These are phyloP conservation scores for Pseudochirops cupreus DNA, from an alignment of 2,797 vertebrate genomes.

Conservation along the genomic window DNA sequence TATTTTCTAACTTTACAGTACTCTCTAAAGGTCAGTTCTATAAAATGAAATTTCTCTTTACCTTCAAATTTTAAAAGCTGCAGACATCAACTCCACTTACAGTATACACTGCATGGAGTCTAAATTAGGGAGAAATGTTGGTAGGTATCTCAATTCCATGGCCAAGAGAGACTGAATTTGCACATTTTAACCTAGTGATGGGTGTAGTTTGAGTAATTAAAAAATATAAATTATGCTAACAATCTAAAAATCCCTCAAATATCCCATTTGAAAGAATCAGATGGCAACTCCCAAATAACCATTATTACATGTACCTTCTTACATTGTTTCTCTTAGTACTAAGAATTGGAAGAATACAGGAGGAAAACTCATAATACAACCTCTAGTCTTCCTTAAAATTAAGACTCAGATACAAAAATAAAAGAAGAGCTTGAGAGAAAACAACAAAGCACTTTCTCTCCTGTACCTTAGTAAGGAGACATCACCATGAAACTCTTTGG, in stretches of 20 bases:
- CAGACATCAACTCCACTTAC: not conserved
- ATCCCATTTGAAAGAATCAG: conserved; percentile 18
- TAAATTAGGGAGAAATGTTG: conserved; percentile 47
- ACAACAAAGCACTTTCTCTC: not conserved
- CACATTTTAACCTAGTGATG: not conserved
- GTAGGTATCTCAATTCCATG: not conserved
- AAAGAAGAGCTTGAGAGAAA: not conserved
- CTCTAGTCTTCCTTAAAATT: not conserved
- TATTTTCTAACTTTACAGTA: not conserved
- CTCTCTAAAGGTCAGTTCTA: not conserved
- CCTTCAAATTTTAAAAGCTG: conserved; percentile 34
- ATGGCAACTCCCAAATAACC: not conserved
- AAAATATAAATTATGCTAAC: not conserved
- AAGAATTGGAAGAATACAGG: not conserved
- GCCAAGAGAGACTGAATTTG: conserved; percentile 10
- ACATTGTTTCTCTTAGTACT: not conserved
- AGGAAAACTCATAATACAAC: not conserved
- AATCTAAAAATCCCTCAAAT: conserved; percentile 15
- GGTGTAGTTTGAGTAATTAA: not conserved
- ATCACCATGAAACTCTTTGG: not conserved
- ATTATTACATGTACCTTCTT: not conserved
- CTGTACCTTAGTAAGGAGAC: not conserved
- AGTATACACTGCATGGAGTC: not conserved
- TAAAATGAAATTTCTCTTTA: not conserved
- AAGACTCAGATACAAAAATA: not conserved